phyloP scores from a whole-genome alignment of 2,113 vertebrate species.

The Takifugu flavidus region DNA sequence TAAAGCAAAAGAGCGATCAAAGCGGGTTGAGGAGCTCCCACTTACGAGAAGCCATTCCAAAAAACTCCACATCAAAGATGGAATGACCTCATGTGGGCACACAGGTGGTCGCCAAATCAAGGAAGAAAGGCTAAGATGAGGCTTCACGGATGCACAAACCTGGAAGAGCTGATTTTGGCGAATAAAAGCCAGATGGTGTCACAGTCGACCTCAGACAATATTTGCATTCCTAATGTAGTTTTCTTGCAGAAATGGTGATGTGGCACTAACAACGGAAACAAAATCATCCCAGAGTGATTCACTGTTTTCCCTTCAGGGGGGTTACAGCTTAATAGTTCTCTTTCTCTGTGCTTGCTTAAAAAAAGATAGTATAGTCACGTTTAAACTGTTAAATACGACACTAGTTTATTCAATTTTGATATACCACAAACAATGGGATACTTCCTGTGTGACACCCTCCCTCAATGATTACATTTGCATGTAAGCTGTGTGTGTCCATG shows the following conservation, averaged over 20 bases:
- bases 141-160: conserved; percentile 1
- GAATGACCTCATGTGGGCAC: conserved; percentile 42
- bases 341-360: not conserved
- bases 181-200: too few species aligned
- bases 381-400: not conserved
- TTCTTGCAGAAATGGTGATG: not conserved
- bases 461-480: too few species aligned
- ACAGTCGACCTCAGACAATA: too few species aligned
- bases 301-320: not conserved
- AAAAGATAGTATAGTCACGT: not conserved
- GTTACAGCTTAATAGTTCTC: not conserved
- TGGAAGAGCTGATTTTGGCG: conserved; percentile 10
- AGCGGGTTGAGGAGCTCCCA: conserved; percentile 22
- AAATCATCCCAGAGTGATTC: not conserved
- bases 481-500: too few species aligned
- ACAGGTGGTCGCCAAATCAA: conserved; percentile 32
- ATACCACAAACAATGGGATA: not conserved
- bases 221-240: too few species aligned
- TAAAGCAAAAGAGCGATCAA: conserved; percentile 41
- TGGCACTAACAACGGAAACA: not conserved
- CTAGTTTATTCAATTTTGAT: not conserved
- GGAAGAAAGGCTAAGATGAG: conserved; percentile 11
- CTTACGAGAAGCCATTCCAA: conserved; percentile 27
- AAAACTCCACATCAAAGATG: conserved; percentile 49
- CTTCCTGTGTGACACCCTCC: too few species aligned